Evolutionary conservation across 2,113 vertebrate genomes (phyloP), one percentile per base, ranked within the genome.

Genomic region (Micromys minutus): DNA sequence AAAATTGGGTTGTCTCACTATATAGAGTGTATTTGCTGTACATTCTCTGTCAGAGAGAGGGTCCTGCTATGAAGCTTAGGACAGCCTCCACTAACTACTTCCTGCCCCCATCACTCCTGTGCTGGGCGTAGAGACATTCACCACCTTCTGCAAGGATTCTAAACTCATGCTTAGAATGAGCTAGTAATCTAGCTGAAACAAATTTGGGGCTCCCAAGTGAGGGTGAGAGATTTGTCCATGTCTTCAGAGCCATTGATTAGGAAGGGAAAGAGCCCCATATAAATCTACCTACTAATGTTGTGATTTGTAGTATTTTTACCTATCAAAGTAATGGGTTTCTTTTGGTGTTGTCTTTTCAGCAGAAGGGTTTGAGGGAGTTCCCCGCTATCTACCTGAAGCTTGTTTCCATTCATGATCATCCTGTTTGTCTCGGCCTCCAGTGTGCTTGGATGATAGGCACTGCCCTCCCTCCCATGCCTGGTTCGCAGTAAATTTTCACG

Each of bases 271-370:
- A 26, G 2, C 7, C 34, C 9, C 24, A 1, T 2, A 0, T 13
- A 7, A 19, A 42, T 87, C 47, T 79, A 3, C 29, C 12, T 3
- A 45, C 22, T n/a, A 39, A 22, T 39, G 55, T 57, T 74, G 50
- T 74, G 69, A 75, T 42, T 89, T 91, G 67, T 80, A 31, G 74
- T 88, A 10, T 59, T 89, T 31, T 50, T 91, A 72, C 72, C 88
- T 87, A 21, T 87, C 71, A 76, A 90, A 72, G 31, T 63, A 50
- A 84, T 42, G 34, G 65, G 65, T 67, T 67, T 67, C 13, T 67
- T 34, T 34, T 34, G 29, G 31, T 67, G 65, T 67, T 52, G 11
- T 92, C 76, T 71, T 36, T 42, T 31, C 39, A n/a, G n/a, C 15
- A 57, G 36, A 39, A 29, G 36, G 9, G 8, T 19, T 74, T 57